These are phyloP conservation scores for Lagocephalus sceleratus DNA, from an alignment of 2,797 vertebrate species.

Conservation along the genomic window DNA sequence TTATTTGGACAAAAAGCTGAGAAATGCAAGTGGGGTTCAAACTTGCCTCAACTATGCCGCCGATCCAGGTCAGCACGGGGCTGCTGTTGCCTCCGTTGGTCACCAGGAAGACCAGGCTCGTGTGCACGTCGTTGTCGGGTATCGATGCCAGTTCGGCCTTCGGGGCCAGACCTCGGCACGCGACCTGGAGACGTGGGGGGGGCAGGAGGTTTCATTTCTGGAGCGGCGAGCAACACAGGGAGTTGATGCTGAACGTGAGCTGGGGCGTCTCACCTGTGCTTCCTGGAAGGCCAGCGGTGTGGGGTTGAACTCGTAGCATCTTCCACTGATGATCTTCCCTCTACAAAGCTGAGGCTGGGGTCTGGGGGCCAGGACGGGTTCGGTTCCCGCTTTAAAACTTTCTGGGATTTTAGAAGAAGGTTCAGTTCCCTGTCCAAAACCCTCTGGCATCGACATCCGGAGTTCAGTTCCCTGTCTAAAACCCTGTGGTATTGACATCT, in stretches of 20 bases:
- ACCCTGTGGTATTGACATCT: not conserved
- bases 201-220: not conserved
- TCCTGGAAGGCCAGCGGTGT: constrained; percentile 57
- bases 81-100: constrained; percentile 47
- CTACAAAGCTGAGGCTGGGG: constrained; percentile 41
- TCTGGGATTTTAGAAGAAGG: not conserved
- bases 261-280: constrained; percentile 59
- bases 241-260: not conserved
- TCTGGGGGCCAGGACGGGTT: constrained; percentile 1
- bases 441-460: rapidly evolving
- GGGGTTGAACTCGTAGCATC: constrained; percentile 68
- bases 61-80: constrained; percentile 69
- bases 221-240: not conserved
- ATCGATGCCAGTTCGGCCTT: constrained; percentile 68
- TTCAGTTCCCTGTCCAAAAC: constrained; percentile 38
- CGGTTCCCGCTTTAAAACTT: constrained; percentile 28
- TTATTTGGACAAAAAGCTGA: not conserved
- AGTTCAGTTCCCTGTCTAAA: constrained; percentile 36
- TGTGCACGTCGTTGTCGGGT: constrained; percentile 57
- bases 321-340: constrained; percentile 61
- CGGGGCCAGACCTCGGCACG: constrained; percentile 51
- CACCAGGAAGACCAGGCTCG: constrained; percentile 63
- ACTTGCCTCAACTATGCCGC: constrained; percentile 65
- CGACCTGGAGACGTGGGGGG: constrained; percentile 38
- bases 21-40: not conserved